Conservation (phyloP, 2,797 vertebrate genomes). For the Urophycis tenuis region DNA sequence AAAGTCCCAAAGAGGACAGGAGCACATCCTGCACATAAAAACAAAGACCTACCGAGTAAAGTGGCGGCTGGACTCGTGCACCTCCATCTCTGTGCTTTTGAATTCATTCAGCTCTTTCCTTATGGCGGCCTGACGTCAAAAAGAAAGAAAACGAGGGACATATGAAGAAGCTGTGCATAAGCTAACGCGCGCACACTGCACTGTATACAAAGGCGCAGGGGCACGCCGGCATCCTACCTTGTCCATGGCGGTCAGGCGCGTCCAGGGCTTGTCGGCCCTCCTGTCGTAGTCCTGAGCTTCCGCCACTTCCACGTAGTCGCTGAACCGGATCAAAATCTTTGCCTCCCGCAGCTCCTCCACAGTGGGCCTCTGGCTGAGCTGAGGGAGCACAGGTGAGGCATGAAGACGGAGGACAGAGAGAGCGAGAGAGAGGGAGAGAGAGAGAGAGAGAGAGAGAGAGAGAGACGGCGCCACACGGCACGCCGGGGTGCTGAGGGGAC, state of each 20-base stretch:
- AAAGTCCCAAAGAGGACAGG: background rate
- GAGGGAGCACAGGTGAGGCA: background rate
- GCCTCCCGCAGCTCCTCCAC: conserved; percentile 93
- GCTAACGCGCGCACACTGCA: background rate
- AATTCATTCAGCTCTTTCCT: conserved; percentile 98
- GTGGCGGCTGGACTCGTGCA: conserved; percentile 96
- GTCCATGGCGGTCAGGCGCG: conserved; percentile 89
- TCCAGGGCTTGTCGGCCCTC: conserved; percentile 96
- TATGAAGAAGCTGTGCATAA: background rate
- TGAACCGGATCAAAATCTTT: conserved; percentile 97
- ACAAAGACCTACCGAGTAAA: conserved; percentile 80
- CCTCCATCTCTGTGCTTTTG: conserved; percentile 99
- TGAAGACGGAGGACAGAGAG: background rate
- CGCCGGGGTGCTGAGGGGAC: background rate
- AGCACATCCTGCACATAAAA: background rate
- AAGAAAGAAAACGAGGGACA: background rate
- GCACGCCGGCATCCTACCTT: conserved; percentile 71
- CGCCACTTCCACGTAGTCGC: conserved; percentile 94
- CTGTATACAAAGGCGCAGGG: too few relatives aligned
- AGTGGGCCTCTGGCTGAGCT: conserved; percentile 95
- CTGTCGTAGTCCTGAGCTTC: conserved; percentile 97
- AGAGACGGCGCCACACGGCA: too few relatives aligned
- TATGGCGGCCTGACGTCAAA: conserved; percentile 90
- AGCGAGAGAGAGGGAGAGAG: too few relatives aligned
- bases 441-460: too few relatives aligned